Base-by-base conservation (phyloP, 2,113 vertebrate species). In the Octodon degus region DNA sequence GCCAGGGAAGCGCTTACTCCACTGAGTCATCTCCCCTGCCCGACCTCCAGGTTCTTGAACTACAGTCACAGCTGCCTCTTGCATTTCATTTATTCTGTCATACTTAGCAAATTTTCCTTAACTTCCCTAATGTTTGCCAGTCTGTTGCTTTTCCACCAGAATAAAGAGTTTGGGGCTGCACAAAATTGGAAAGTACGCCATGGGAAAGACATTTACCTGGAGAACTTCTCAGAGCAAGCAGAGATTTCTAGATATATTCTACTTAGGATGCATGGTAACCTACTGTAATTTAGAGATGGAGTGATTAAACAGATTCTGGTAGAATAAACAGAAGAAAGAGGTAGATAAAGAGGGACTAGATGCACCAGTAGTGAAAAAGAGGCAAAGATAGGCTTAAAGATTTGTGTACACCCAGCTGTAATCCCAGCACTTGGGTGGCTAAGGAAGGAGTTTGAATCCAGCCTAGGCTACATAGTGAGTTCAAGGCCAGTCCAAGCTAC, bases 181-280 rank as follows among this genome's bases (percentile, higher is more conserved):
- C 80, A 79, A 89, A 84, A 20, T 40, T n/a, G 62, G 70, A 76
- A 76, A 7, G 17, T 34, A 40, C 25, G 7, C 37, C 20, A 17
- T 40, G 74, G 58, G 79, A 76, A 70, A 53, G 34, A 65, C 87
- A 77, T 24, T 87, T 53, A 92, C 87, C n/a, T 58, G 70, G 50
- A 90, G 58, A 90, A 22, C 2, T 84, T 91, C 89, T 89, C 40
- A 37, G 12, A 83, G 43, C 40, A 77, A 79, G 70, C 25, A 65
- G 81, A 93, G 90, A 34, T 68, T 84, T 96, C 63, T 84, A 77
- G 87, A 81, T 37, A 72, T n/a, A 25, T 58, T 74, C 55, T 94
- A 62, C 43, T 93, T 93, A 91, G 62, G 87, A 70, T 43, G 34
- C 60, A 68, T 76, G 62, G 20, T 96, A 86, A 34, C 30, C 58